Percentiles rank a stretch among this genome's conserved stretches.
Evolutionary conservation across 2,888 invertebrate species (phyloP).

Genomic region (Malthinus seriepunctatus): DNA sequence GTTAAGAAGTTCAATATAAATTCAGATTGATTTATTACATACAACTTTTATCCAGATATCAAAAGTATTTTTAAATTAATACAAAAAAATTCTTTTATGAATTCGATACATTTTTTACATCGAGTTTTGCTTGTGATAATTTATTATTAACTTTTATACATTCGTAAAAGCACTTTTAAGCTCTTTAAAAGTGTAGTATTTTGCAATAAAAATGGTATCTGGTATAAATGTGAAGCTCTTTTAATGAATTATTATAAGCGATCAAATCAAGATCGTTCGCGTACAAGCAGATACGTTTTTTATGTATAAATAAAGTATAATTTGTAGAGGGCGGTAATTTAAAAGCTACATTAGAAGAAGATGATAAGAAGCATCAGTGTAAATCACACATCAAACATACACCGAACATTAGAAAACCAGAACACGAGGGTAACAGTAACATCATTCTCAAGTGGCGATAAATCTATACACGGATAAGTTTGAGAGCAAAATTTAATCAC

Average conservation of each 20-base stretch:
- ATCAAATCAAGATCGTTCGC: slow-evolving; percentile 12
- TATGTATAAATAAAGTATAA: slow-evolving; percentile 20
- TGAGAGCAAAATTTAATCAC: slow-evolving; percentile 3
- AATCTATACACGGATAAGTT: slow-evolving; percentile 16
- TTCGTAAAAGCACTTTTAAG: too few relatives aligned
- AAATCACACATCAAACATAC: slow-evolving; percentile 48
- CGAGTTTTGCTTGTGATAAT: too few relatives aligned
- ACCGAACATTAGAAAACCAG: slow-evolving; percentile 26
- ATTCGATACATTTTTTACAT: too few relatives aligned
- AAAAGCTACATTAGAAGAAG: slow-evolving; percentile 44
- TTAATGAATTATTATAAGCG: too few relatives aligned
- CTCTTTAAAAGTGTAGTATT: too few relatives aligned
- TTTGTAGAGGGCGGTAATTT: slow-evolving; percentile 26
- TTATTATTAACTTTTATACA: too few relatives aligned
- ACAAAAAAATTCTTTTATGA: too few relatives aligned
- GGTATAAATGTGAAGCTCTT: too few relatives aligned
- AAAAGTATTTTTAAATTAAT: too few relatives aligned
- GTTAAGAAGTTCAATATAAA: slow-evolving; percentile 1
- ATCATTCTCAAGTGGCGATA: slow-evolving; percentile 22
- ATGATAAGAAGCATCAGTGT: slow-evolving; percentile 50
- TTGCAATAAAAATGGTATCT: too few relatives aligned
- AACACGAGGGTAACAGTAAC: slow-evolving; percentile 16
- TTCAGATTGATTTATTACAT: slow-evolving; percentile 1
- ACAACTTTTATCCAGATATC: too few relatives aligned
- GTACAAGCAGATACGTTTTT: slow-evolving; percentile 15